Percentiles rank a stretch among this genome's conserved stretches.
Evolutionary conservation across 2,888 invertebrate genomes (phyloP).

Genomic region (Iselma pallidipennis): DNA sequence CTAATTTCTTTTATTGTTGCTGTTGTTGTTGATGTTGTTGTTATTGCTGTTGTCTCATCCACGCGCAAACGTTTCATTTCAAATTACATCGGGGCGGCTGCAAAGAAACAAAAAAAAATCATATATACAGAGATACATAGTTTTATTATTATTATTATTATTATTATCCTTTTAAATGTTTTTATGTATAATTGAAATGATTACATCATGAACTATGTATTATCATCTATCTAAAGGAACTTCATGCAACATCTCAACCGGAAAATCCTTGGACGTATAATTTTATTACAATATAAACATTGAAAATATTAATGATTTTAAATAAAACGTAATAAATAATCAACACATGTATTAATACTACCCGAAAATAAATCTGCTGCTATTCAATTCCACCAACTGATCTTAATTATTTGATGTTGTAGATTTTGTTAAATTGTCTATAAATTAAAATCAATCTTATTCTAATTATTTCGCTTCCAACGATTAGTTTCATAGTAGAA

Average conservation of each 20-base stretch:
- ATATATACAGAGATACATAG: background rate
- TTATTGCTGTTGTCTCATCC: slow-evolving; percentile 57
- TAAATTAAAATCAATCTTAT: too few species aligned
- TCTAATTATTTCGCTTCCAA: too few species aligned
- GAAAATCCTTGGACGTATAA: slow-evolving; percentile 3
- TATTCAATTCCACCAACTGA: too few species aligned
- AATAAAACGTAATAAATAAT: background rate
- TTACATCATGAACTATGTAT: too few species aligned
- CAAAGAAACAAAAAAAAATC: slow-evolving; percentile 38
- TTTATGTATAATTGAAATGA: too few species aligned
- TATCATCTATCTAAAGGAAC: too few species aligned
- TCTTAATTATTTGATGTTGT: too few species aligned
- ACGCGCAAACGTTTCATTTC: slow-evolving; percentile 67
- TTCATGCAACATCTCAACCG: background rate
- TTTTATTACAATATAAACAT: background rate
- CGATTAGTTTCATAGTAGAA: too few species aligned
- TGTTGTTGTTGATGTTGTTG: slow-evolving; percentile 31
- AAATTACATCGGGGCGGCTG: slow-evolving; percentile 66
- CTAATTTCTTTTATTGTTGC: slow-evolving; percentile 21
- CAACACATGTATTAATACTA: background rate
- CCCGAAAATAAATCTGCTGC: background rate
- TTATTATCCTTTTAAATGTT: too few species aligned
- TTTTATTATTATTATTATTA: background rate
- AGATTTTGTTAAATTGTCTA: too few species aligned
- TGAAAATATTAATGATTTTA: background rate